Evolutionary conservation across 2,113 vertebrate genomes (phyloP), one percentile per base, ranked within the genome.

Genomic region (Phocoena sinus): DNA sequence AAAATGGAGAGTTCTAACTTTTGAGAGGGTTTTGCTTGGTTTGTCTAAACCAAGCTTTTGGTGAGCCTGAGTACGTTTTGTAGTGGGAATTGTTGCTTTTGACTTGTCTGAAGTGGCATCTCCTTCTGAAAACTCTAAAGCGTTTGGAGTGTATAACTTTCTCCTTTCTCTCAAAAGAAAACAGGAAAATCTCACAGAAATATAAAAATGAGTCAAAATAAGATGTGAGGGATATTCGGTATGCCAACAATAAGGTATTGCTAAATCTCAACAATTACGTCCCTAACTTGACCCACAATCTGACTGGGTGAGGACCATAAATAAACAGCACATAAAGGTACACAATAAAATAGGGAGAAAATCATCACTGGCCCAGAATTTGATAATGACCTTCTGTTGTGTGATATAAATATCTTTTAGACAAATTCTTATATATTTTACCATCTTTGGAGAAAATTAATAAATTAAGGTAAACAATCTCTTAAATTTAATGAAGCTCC

Each of bases 181-280:
- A 25, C 21, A 83, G 68, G 21, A 82, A 74, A 91, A 81, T 44
- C 25, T 89, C 50, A 50, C 6, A 63, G 74, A 83, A 68, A 84
- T 87, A 58, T 28, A 91, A 91, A 88, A 87, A 14, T 50, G n/a
- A 92, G 18, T 63, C 41, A 83, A 71, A 96, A 82, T 90, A 83
- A 83, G 44, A 77, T 53, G 10, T 3, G 18, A 60, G 23, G 70
- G 83, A 65, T 73, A 38, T 67, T 83, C 8, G 28, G 18, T 20
- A 25, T 62, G 3, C 26, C 31, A 92, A 50, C 70, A 33, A 3
- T 15, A 17, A 73, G 56, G 26, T 67, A 41, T 56, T 28, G 28
- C 13, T 44, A 70, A 58, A 36, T n/a, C n/a, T 80, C 58, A 74
- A 38, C 41, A 71, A 9, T 56, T 62, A 41, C 41, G n/a, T 3